A percentile compares a stretch with the other conserved stretches of the same genome.
Evolutionary conservation across 2,888 invertebrate genomes (phyloP).

Genomic region (Hipparchia sbordonii): DNA sequence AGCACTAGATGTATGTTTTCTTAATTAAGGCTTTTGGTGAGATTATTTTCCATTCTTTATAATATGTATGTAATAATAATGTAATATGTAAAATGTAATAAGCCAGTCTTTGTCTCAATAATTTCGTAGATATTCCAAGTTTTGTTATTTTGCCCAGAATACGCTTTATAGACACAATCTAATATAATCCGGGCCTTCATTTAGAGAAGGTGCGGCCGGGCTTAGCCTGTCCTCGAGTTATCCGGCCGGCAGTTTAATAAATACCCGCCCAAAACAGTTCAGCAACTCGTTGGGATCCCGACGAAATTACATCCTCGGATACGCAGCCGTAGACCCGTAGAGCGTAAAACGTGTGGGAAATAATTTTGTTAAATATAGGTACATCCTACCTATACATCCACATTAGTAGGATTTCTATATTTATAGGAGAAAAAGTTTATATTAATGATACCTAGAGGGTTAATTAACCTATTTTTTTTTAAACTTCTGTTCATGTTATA

Average conservation of each 20-base stretch:
- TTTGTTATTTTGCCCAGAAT: constrained; percentile 38
- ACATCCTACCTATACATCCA: not conserved
- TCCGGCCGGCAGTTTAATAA: constrained; percentile 76
- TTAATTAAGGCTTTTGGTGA: too few relatives aligned
- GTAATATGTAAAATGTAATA: too few relatives aligned
- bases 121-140: constrained; percentile 21
- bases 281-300: constrained; percentile 60
- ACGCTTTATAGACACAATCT: constrained; percentile 50
- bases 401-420: constrained; percentile 9
- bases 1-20: too few relatives aligned
- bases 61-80: too few relatives aligned
- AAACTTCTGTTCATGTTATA: not conserved
- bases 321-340: constrained; percentile 21
- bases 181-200: constrained; percentile 63
- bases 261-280: constrained; percentile 66
- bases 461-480: not conserved
- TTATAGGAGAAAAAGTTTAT: not conserved
- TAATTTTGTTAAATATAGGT: constrained; percentile 31
- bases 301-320: constrained; percentile 51
- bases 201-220: constrained; percentile 60
- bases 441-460: not conserved
- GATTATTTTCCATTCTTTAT: too few relatives aligned
- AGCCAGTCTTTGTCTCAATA: not conserved
- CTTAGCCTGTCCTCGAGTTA: constrained; percentile 62
- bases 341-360: constrained; percentile 36